These are phyloP conservation scores for Hirudinaria manillensis DNA, from an alignment of 2,888 invertebrate species.

Conservation along the genomic window DNA sequence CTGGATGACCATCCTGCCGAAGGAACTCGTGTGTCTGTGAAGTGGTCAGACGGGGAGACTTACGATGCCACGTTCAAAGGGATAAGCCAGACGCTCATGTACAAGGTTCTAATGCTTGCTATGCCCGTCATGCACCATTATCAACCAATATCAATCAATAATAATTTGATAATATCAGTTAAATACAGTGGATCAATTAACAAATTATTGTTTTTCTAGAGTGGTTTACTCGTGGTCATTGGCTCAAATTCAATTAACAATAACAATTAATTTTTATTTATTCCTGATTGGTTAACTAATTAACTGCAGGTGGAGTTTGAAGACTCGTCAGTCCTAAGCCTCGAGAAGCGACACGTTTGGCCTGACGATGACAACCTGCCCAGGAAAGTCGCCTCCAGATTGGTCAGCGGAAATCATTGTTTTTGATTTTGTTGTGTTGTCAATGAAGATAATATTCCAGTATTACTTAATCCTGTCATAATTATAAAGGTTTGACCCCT, in stretches of 20 bases:
- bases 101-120: conserved; percentile 47
- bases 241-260: no score
- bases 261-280: no score
- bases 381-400: conserved; percentile 57
- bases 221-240: no score
- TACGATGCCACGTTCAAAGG: conserved; percentile 50
- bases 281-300: no score
- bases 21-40: conserved; percentile 58
- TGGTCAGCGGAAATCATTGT: conserved; percentile 44
- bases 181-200: no score
- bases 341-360: conserved; percentile 60
- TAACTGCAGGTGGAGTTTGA: conserved; percentile 53
- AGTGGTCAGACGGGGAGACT: conserved; percentile 58
- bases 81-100: conserved; percentile 43
- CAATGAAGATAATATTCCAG: neutral
- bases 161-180: no score
- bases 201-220: no score
- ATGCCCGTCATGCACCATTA: neutral
- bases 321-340: conserved; percentile 54
- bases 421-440: neutral
- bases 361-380: conserved; percentile 60
- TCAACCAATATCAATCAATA: no score
- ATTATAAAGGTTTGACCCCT: neutral
- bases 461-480: neutral
- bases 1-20: conserved; percentile 46